Base-by-base conservation (phyloP, 2,888 invertebrate genomes). In the Apamea anceps region DNA sequence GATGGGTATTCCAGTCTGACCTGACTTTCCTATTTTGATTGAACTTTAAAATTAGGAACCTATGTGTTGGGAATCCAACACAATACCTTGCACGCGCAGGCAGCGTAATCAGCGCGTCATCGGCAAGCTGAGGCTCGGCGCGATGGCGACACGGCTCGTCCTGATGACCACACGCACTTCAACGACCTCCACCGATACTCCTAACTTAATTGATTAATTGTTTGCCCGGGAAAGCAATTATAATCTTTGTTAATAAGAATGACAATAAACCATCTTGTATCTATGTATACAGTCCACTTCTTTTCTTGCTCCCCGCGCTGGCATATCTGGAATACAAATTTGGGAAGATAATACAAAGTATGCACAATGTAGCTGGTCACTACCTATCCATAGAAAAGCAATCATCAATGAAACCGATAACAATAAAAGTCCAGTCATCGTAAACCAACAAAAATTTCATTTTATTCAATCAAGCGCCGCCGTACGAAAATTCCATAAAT, bases 401-500 rank as follows among this genome's bases (percentile, higher is more conserved):
- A 68, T 72, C 65, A 54, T 70, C 32, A 72, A 79, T 75, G 57
- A 67, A 84, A 77, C 5, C 54, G 54, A 51, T 80, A 45, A 77
- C 74, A 84, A 84, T 80, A 62, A 77, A 68, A 57, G 54, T 72
- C 45, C 65, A 68, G 80, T 80, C 77, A 85, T 79, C 79, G 28
- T 72, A 65, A 82, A 72, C 65, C 32, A 74, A 77, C 73, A 78
- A 74, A 88, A 89, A 77, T 71, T 86, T 85, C 80, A 89, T 89
- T 89, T 86, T 79, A 87, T 91, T 89, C 88, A 91, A 91, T 91
- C 88, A 90, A 85, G 86, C 85, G 85, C 84, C 85, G 85, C 84
- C 87, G 85, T 72, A 80, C 73, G 74, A 85, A 88, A 87, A 85
- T 88, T 91, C 89, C 87, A 89, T 90, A 90, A 91, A 91, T 89